Evolutionary conservation across 2,888 invertebrate species (phyloP), one percentile per base, ranked within the genome.

Genomic region (Geotrupes spiniger): DNA sequence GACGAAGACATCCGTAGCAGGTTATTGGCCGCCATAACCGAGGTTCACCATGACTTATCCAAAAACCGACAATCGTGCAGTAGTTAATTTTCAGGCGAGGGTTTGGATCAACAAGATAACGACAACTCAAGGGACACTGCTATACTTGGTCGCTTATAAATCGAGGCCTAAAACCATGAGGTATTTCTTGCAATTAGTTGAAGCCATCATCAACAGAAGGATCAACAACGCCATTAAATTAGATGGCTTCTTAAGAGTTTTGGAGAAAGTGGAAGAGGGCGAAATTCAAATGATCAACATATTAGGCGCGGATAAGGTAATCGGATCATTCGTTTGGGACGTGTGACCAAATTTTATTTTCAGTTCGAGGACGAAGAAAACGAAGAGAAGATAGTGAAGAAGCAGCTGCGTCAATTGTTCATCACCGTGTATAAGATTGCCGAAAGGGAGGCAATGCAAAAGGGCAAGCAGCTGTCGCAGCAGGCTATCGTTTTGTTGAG

Each of bases 171-270:
- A 57, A 42, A 62, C 61, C 5, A 66, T 65, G 63, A 49, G 64
- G 10, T 64, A 66, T 44, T 65, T 65, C 41, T 53, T 65, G 21
- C 65, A 64, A 49, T 46, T 67, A 40, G 64, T 66, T 2, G 64
- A 65, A 46, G 64, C 66, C 5, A 62, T 66, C 36, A 61, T 66
- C 15, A 64, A 67, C 42, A 62, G 55, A 40, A 50, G 63, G 16
- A 65, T 67, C 28, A 62, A 59, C 27, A 64, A 64, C 49, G 63
- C 62, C 4, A 61, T 66, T 36, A 63, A 64, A 48, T 41, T 67
- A 25, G 62, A 65, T 51, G 63, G 62, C 4, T 66, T 66, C 43
- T 47, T 65, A 41, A 56, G 59, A 25, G 50, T 66, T 8, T 51
- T 66, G 29, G 62, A 65, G 38, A 61, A 61, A 39, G 60, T 66